Percentiles rank a stretch among this genome's conserved stretches.
phyloP scores from a whole-genome alignment of 2,113 vertebrate species.

The Neopipo cinnamomea region DNA sequence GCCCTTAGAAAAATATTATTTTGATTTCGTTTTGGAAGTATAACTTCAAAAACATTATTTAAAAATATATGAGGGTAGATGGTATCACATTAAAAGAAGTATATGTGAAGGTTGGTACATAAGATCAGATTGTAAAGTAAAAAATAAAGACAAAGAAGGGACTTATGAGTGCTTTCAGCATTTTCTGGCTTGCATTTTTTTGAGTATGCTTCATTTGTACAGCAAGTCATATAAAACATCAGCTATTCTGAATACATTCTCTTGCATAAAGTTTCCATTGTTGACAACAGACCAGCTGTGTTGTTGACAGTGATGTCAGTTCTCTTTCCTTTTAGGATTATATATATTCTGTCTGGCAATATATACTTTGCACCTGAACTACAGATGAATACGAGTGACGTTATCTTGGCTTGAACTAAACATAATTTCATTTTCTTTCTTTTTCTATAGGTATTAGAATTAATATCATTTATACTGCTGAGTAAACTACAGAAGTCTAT shows the following conservation, averaged over 20 bases:
- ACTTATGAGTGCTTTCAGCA: not conserved
- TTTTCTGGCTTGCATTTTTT: not conserved
- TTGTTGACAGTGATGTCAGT: not conserved
- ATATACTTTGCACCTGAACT: not conserved
- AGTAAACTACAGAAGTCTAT: not conserved
- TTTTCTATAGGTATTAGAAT: not conserved
- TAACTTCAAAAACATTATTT: not conserved
- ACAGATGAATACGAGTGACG: not conserved
- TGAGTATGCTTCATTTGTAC: not conserved
- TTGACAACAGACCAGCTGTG: not conserved
- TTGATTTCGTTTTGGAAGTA: not conserved
- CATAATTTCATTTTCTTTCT: not conserved
- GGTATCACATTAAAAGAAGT: not conserved
- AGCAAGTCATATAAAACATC: not conserved
- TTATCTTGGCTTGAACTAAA: not conserved
- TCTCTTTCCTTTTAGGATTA: not conserved
- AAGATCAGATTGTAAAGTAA: not conserved
- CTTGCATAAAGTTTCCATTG: not conserved
- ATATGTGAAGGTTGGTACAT: not conserved
- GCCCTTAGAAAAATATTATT: not conserved
- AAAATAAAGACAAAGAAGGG: not conserved
- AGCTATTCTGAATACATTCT: not conserved
- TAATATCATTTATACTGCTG: not conserved
- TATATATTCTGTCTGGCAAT: not conserved
- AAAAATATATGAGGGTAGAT: not conserved